These are phyloP conservation scores for Balearica regulorum DNA, from an alignment of 2,797 vertebrate genomes.

Conservation along the genomic window DNA sequence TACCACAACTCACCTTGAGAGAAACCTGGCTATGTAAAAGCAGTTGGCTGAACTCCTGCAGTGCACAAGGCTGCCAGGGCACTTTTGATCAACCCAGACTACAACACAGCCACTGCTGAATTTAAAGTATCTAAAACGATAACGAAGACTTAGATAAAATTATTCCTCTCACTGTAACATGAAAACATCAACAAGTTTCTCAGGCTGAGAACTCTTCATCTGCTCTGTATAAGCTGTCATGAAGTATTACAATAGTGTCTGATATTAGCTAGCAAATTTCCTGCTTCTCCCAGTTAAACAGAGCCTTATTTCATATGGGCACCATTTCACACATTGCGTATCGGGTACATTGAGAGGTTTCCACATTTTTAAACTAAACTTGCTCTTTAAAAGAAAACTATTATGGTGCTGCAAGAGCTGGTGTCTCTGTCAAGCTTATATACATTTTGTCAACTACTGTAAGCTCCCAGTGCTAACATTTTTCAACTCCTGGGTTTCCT, in stretches of 20 bases:
- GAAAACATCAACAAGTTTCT: slow-evolving; percentile 16
- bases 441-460: background rate
- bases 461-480: background rate
- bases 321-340: background rate
- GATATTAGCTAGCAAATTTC: background rate
- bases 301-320: background rate
- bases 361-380: background rate
- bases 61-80: background rate
- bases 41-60: background rate
- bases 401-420: background rate
- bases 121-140: background rate
- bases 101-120: background rate
- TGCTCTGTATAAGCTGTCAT: background rate
- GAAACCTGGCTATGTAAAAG: background rate
- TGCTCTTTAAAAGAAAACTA: background rate
- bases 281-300: slow-evolving; percentile 20
- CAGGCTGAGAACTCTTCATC: background rate
- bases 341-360: background rate
- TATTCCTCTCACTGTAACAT: background rate
- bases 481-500: background rate
- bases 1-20: background rate
- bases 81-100: background rate
- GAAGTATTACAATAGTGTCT: background rate
- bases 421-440: background rate
- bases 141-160: background rate